Evolutionary conservation across 1,140 invertebrate species (phyloP).

Genomic region (Papilio polyxenes): DNA sequence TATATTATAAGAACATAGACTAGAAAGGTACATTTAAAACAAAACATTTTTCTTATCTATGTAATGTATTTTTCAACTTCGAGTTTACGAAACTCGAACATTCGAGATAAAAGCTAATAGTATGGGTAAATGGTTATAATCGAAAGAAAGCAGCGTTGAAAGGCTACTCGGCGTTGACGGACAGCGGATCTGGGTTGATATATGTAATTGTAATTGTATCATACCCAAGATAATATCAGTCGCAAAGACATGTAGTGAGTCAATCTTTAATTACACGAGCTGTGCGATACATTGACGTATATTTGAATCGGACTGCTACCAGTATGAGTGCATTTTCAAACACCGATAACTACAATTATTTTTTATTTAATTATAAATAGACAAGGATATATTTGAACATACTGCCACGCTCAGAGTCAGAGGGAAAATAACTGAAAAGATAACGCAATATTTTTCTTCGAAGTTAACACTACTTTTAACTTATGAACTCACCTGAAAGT

Average conservation of each 20-base stretch:
- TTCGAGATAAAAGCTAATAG: neutral
- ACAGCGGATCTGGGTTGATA: neutral
- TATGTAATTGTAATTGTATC: neutral
- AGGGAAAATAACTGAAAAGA: too few relatives aligned
- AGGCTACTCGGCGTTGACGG: neutral
- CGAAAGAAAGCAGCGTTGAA: slow-evolving; percentile 15
- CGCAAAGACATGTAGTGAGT: neutral
- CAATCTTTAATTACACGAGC: neutral
- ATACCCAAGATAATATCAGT: neutral
- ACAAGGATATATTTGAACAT: too few relatives aligned
- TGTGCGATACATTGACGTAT: neutral
- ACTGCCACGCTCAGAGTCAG: too few relatives aligned
- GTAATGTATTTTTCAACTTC: neutral
- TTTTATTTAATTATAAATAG: too few relatives aligned
- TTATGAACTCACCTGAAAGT: too few relatives aligned
- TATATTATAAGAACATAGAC: too few relatives aligned
- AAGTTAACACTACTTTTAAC: too few relatives aligned
- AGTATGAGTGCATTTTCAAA: neutral
- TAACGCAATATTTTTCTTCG: too few relatives aligned
- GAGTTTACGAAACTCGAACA: neutral
- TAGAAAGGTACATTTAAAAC: too few relatives aligned
- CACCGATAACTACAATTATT: too few relatives aligned
- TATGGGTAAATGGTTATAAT: neutral
- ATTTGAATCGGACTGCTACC: neutral
- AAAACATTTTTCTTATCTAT: too few relatives aligned